Evolutionary conservation across 2,888 invertebrate species (phyloP), one percentile per base, ranked within the genome.

Genomic region (Allophyes oxyacanthae): DNA sequence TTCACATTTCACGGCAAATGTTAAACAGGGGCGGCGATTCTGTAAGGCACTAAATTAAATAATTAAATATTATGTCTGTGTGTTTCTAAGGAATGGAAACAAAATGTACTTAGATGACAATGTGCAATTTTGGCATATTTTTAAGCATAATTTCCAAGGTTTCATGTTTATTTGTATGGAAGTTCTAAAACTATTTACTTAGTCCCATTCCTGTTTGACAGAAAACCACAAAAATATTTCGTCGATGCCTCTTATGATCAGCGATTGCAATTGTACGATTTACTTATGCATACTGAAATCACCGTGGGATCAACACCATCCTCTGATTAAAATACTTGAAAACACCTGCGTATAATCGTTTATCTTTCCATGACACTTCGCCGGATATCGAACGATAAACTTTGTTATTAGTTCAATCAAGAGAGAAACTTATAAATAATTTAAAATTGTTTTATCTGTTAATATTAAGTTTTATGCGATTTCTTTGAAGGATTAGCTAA

Each of bases 301-400:
- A 49, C 36, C 34, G 40, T 9, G 46, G 40, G 57, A 60, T 63
- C 44, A 66, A 64, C 56, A 59, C 65, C 59, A 81, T 73, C 58
- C 56, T 48, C 56, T 78, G 76, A 85, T 85, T 83, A 83, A 83
- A 85, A 79, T 82, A 81, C 75, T 78, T 78, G 55, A 54, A 68
- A 77, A 72, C 85, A 85, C 81, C 86, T 85, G 86, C 78, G 79
- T 53, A 43, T 71, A 77, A 82, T 81, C 82, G 71, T 83, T 84
- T 81, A 78, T 84, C 84, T 84, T 81, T 71, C 76, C 72, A 71
- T 72, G 83, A 79, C 84, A 81, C 79, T 81, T 80, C 57, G 70
- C 63, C 53, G 60, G 77, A 71, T 77, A 77, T 81, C 77, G 77
- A 80, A 77, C 79, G 74, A 62, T 63, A 66, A 84, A 85, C 80